Percentiles rank a stretch among this genome's conserved stretches.
Conservation (phyloP, 2,113 vertebrate genomes). For the Herpetotheres cachinnans region DNA sequence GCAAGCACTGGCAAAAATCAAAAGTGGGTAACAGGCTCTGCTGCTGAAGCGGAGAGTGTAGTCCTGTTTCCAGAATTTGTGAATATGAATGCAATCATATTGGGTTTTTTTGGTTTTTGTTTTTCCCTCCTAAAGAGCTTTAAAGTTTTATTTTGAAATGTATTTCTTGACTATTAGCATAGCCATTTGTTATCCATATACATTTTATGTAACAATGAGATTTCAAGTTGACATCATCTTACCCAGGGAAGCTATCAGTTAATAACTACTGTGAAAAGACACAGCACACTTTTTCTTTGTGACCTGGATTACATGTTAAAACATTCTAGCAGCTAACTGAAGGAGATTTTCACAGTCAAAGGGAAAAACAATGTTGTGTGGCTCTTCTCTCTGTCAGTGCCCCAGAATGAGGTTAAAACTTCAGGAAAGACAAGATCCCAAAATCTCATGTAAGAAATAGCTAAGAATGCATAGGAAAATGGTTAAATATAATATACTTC, state of each 20-base stretch:
- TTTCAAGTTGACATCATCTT: background rate
- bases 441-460: background rate
- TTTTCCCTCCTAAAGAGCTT: background rate
- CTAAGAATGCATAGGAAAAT: background rate
- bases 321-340: background rate
- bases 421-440: background rate
- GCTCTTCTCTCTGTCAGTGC: background rate
- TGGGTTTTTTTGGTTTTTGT: background rate
- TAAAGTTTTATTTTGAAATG: background rate
- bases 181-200: background rate
- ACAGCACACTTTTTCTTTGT: background rate
- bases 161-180: background rate
- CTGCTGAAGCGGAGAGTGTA: background rate
- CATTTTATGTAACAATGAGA: background rate
- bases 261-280: background rate
- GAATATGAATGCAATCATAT: background rate
- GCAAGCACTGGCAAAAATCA: background rate
- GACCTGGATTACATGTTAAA: background rate
- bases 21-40: background rate
- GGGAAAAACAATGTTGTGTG: background rate
- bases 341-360: background rate
- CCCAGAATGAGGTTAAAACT: background rate
- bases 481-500: background rate
- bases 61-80: background rate
- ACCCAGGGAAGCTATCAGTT: background rate